These are phyloP conservation scores for Pseudocheirus occidentalis DNA, from an alignment of 2,797 vertebrate genomes.

Conservation along the genomic window DNA sequence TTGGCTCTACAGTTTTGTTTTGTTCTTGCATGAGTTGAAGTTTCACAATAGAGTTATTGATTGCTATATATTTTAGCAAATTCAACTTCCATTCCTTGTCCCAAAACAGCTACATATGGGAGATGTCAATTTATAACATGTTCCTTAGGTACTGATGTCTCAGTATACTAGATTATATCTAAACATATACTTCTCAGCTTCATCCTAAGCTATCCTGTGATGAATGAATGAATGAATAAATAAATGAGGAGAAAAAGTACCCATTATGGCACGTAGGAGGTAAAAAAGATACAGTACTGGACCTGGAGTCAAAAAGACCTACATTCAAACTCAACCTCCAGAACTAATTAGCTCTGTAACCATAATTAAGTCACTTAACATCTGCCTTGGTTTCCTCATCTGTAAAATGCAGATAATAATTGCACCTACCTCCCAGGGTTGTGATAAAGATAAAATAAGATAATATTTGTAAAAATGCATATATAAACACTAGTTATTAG, in stretches of 20 bases:
- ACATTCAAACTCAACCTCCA: background rate
- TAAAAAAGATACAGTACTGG: background rate
- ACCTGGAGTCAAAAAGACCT: background rate
- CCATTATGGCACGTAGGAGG: background rate
- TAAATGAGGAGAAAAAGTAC: background rate
- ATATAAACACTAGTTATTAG: background rate
- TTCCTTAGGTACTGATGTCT: slow-evolving; percentile 3
- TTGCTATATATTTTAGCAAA: background rate
- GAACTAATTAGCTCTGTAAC: background rate
- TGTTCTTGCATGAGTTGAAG: background rate
- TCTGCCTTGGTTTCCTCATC: background rate
- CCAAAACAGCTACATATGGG: background rate
- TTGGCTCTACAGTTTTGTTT: background rate
- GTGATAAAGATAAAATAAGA: background rate
- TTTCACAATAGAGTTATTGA: background rate
- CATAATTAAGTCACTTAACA: background rate
- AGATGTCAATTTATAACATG: slow-evolving; percentile 8
- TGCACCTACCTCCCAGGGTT: background rate
- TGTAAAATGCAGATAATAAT: background rate
- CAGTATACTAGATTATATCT: background rate
- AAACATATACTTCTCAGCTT: background rate
- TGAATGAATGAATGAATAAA: background rate
- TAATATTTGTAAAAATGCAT: background rate
- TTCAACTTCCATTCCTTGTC: background rate
- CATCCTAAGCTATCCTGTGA: background rate